Evolutionary conservation across 2,888 invertebrate genomes (phyloP).

Genomic region (Cyrtodaria siliqua): DNA sequence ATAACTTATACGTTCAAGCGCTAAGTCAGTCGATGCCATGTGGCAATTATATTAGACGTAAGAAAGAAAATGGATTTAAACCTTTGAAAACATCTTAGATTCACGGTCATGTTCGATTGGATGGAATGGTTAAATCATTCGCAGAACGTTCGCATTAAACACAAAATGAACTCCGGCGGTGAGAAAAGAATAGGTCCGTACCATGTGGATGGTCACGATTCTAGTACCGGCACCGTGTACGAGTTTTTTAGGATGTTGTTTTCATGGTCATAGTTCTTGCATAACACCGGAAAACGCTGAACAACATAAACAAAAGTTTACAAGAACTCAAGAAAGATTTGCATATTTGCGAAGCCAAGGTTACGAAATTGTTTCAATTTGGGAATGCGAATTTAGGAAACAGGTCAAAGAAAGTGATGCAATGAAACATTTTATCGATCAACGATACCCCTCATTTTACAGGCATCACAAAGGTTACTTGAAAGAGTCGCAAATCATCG

Average conservation of each 20-base stretch:
- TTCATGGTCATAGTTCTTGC: slow-evolving; percentile 8
- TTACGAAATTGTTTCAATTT: slow-evolving; percentile 10
- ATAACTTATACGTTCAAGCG: slow-evolving; percentile 40
- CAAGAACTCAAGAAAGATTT: slow-evolving; percentile 3
- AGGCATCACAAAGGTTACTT: slow-evolving; percentile 13
- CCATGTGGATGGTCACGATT: neutral
- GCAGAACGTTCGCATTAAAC: neutral
- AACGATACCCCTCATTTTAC: neutral
- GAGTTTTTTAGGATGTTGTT: slow-evolving; percentile 22
- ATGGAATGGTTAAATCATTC: neutral
- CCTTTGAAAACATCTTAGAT: slow-evolving; percentile 9
- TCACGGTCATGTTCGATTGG: neutral
- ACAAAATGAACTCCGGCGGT: neutral
- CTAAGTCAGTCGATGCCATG: slow-evolving; percentile 49
- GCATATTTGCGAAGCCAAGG: slow-evolving; percentile 6
- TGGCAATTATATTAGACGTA: slow-evolving; percentile 40
- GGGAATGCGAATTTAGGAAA: slow-evolving; percentile 39
- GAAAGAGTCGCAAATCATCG: slow-evolving; percentile 5
- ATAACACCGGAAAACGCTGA: neutral
- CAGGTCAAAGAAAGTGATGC: slow-evolving; percentile 5
- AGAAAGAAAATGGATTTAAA: slow-evolving; percentile 26
- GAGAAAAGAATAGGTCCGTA: neutral
- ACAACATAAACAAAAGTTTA: slow-evolving; percentile 1
- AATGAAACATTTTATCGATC: slow-evolving; percentile 8
- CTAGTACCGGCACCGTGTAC: slow-evolving; percentile 6